These are phyloP conservation scores for Tanytarsus gracilentus DNA, from an alignment of 2,888 invertebrate species.

Conservation along the genomic window DNA sequence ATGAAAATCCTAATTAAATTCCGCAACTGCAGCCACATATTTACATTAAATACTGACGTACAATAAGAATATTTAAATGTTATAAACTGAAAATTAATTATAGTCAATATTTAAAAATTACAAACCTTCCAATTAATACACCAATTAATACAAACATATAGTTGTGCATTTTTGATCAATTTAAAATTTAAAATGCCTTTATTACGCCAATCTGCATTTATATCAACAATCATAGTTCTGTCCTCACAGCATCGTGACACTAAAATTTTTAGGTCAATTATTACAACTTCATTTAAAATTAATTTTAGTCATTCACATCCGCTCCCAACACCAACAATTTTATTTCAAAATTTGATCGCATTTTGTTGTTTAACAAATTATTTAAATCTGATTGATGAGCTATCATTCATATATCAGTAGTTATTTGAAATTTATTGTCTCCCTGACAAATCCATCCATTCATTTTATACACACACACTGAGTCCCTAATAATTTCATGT, in stretches of 20 bases:
- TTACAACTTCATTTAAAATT: no score
- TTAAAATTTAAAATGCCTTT: not conserved
- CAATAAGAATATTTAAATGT: not conserved
- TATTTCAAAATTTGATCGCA: no score
- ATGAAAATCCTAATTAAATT: no score
- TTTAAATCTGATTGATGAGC: no score
- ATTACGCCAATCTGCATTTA: not conserved
- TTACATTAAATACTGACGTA: not conserved
- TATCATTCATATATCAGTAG: no score
- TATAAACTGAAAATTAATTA: slow-evolving; percentile 15
- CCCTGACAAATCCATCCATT: no score
- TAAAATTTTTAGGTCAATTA: not conserved
- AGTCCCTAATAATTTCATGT: not conserved
- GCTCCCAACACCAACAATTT: no score
- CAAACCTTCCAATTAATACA: slow-evolving; percentile 35
- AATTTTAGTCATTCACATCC: no score
- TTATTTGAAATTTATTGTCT: no score
- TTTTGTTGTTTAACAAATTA: no score
- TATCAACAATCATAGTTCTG: not conserved
- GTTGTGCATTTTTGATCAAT: slow-evolving; percentile 37
- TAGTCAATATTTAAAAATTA: slow-evolving; percentile 27
- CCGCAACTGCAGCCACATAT: no score
- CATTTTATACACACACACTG: no score
- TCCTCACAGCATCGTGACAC: not conserved
- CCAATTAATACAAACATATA: slow-evolving; percentile 32